Percentiles rank a stretch among this genome's conserved stretches.
These are phyloP conservation scores for Hemicrepidius hirtus DNA, from an alignment of 2,888 invertebrate genomes.

Conservation along the genomic window DNA sequence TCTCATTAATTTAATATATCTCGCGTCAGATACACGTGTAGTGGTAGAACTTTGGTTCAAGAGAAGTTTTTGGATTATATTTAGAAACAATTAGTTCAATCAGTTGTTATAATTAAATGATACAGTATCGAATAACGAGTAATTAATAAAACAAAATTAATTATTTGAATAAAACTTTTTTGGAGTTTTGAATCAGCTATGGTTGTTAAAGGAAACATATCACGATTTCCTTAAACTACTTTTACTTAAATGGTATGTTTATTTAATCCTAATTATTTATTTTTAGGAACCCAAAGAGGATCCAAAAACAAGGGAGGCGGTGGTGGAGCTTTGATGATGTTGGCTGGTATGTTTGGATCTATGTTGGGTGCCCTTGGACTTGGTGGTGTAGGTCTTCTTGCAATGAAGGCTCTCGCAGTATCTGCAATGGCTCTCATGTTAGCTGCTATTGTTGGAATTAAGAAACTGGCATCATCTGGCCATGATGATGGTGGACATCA, in stretches of 20 bases:
- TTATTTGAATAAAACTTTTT: too few species aligned
- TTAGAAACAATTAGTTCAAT: background rate
- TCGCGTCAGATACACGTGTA: background rate
- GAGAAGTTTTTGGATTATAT: too few species aligned
- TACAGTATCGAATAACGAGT: too few species aligned
- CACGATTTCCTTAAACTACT: too few species aligned
- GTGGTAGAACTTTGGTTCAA: too few species aligned
- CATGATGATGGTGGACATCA: conserved; percentile 71
- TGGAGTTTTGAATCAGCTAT: too few species aligned
- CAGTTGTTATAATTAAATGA: background rate
- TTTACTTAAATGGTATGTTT: too few species aligned
- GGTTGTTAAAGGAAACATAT: too few species aligned
- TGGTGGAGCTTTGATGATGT: conserved; percentile 75
- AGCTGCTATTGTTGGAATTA: conserved; percentile 84
- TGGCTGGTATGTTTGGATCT: conserved; percentile 86
- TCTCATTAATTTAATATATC: background rate
- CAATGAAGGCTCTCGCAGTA: conserved; percentile 79
- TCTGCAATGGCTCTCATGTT: conserved; percentile 85
- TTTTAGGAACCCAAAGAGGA: conserved; percentile 77
- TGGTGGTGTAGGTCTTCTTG: conserved; percentile 83
- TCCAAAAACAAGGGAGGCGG: conserved; percentile 74
- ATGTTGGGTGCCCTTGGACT: conserved; percentile 84
- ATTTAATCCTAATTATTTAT: too few species aligned
- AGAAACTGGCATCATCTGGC: conserved; percentile 79
- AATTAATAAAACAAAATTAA: too few species aligned